Percentiles rank a stretch among this genome's conserved stretches.
Evolutionary conservation across 2,888 invertebrate species (phyloP).

Genomic region (Keiferia lycopersicella): DNA sequence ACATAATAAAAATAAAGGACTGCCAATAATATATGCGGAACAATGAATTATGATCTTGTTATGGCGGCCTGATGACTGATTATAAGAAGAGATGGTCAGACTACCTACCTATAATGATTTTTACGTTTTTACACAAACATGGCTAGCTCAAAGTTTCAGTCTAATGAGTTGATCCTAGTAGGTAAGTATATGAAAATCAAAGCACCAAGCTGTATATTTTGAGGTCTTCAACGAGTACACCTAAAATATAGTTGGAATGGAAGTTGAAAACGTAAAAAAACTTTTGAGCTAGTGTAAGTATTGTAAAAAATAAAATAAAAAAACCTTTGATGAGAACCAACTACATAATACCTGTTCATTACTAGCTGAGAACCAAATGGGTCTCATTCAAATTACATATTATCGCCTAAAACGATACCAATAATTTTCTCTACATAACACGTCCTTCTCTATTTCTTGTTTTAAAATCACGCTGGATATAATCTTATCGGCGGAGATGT

Average conservation of each 20-base stretch:
- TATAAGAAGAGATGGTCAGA: not conserved
- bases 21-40: slow-evolving; percentile 5
- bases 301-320: not conserved
- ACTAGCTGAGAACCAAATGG: slow-evolving; percentile 3
- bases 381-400: not conserved
- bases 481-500: slow-evolving; percentile 42
- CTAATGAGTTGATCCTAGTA: no score
- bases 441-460: slow-evolving; percentile 22
- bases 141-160: no score
- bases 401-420: not conserved
- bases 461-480: slow-evolving; percentile 26
- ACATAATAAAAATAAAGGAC: slow-evolving; percentile 11
- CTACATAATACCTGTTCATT: not conserved
- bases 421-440: slow-evolving; percentile 19
- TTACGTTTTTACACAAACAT: not conserved
- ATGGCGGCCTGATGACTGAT: not conserved
- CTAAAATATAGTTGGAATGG: no score
- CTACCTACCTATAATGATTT: not conserved
- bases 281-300: not conserved
- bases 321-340: not conserved
- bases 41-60: not conserved
- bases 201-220: no score
- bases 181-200: no score
- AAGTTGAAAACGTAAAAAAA: no score
- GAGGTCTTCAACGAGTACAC: no score